These are phyloP conservation scores for Myotis findleyi DNA, from an alignment of 2,797 vertebrate genomes.

Conservation along the genomic window DNA sequence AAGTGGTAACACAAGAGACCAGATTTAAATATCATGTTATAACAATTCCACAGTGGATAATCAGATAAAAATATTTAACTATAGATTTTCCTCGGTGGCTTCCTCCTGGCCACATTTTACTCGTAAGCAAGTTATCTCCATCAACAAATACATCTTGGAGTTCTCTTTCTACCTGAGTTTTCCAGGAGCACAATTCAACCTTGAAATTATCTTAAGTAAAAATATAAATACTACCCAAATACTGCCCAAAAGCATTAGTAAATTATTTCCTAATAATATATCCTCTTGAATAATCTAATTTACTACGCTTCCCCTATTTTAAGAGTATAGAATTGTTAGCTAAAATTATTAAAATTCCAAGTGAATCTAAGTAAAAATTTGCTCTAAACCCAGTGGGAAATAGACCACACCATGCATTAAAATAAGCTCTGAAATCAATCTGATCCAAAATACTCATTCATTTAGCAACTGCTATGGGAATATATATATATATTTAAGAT, in stretches of 20 bases:
- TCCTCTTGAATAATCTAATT: not conserved
- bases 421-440: slow-evolving; percentile 66
- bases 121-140: slow-evolving; percentile 18
- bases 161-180: not conserved
- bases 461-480: slow-evolving; percentile 56
- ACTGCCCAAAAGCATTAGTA: slow-evolving; percentile 3
- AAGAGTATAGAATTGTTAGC: not conserved
- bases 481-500: not conserved
- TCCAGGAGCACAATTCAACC: not conserved
- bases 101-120: not conserved
- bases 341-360: slow-evolving; percentile 58
- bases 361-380: slow-evolving; percentile 41
- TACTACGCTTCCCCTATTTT: not conserved
- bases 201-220: slow-evolving; percentile 11
- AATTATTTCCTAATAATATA: slow-evolving; percentile 1
- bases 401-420: slow-evolving; percentile 8
- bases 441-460: slow-evolving; percentile 50
- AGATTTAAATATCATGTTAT: not conserved
- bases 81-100: slow-evolving; percentile 1
- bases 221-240: not conserved
- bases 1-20: not conserved
- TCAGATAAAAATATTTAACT: slow-evolving; percentile 9
- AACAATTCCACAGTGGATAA: not conserved
- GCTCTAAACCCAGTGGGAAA: not conserved
- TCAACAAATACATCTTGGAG: not conserved